Conservation (phyloP, 2,888 invertebrate species). For the Fragum sueziense region DNA sequence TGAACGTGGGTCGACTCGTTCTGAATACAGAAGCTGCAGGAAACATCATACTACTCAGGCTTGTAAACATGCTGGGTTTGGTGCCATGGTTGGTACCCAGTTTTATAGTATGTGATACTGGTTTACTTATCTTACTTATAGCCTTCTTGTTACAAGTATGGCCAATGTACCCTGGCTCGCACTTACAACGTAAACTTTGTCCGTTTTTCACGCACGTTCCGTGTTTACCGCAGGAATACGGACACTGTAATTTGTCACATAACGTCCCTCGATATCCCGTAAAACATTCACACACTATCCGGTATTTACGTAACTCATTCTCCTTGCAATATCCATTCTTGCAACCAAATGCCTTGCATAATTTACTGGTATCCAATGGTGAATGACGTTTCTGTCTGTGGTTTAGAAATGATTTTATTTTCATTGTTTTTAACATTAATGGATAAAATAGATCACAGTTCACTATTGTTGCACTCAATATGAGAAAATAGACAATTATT, state of each 20-base stretch:
- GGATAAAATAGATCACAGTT: conserved; percentile 3
- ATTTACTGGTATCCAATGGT: conserved; percentile 33
- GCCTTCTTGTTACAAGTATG: conserved; percentile 37
- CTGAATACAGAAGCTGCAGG: not conserved
- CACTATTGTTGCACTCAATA: not conserved
- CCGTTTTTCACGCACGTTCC: conserved; percentile 53
- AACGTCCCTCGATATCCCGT: conserved; percentile 54
- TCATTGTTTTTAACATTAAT: not conserved
- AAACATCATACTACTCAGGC: not conserved
- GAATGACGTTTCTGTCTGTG: conserved; percentile 42
- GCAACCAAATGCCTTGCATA: conserved; percentile 59
- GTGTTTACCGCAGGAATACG: conserved; percentile 52
- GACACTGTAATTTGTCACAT: conserved; percentile 52
- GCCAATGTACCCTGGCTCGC: conserved; percentile 50
- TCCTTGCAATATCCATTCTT: conserved; percentile 56
- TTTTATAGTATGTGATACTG: not conserved
- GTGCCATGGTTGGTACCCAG: not conserved
- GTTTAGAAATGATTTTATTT: not conserved
- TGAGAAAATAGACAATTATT: not conserved
- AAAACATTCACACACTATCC: conserved; percentile 58
- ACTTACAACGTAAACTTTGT: conserved; percentile 44
- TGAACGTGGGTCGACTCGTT: not conserved
- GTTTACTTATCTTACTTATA: not conserved
- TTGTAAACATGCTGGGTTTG: not conserved
- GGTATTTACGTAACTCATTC: conserved; percentile 47